These are phyloP conservation scores for Scaptomyza graminum DNA, from an alignment of 1,140 invertebrate species.

Conservation along the genomic window DNA sequence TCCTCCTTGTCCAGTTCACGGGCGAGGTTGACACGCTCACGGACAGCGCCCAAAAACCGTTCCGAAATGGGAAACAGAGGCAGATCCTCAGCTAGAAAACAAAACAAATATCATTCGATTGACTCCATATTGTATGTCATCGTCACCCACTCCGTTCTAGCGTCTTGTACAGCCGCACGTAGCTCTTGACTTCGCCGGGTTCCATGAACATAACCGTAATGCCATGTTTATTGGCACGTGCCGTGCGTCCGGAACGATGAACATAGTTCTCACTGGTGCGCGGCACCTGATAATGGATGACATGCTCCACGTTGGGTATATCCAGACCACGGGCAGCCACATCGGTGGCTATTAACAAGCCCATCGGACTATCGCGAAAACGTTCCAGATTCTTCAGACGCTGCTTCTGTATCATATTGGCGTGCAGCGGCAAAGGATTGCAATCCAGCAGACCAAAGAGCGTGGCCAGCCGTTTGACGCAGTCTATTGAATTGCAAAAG, in stretches of 20 bases:
- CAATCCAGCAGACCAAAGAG: conserved; percentile 92
- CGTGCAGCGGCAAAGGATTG: conserved; percentile 93
- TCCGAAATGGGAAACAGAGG: conserved; percentile 92
- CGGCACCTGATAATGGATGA: conserved; percentile 98
- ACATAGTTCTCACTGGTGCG: conserved; percentile 97
- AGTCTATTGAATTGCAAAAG: conserved; percentile 99
- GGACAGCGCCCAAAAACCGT: conserved; percentile 87
- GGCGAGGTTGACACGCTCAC: conserved; percentile 90
- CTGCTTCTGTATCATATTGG: conserved; percentile 97
- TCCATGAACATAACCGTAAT: conserved; percentile 96
- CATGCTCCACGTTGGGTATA: conserved; percentile 96
- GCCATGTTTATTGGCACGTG: conserved; percentile 93
- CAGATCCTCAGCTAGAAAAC: conserved; percentile 89
- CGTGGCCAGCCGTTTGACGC: conserved; percentile 92
- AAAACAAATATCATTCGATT: not conserved
- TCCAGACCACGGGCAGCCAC: conserved; percentile 98
- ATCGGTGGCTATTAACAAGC: conserved; percentile 97
- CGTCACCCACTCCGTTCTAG: conserved; percentile 89
- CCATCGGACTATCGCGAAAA: conserved; percentile 90
- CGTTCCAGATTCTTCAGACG: conserved; percentile 97
- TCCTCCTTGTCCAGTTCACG: conserved; percentile 91
- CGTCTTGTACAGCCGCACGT: conserved; percentile 92
- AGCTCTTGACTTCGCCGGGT: conserved; percentile 92
- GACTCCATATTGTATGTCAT: not conserved
- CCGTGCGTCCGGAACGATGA: conserved; percentile 98